phyloP scores from a whole-genome alignment of 2,113 vertebrate genomes.

The Sula dactylatra region DNA sequence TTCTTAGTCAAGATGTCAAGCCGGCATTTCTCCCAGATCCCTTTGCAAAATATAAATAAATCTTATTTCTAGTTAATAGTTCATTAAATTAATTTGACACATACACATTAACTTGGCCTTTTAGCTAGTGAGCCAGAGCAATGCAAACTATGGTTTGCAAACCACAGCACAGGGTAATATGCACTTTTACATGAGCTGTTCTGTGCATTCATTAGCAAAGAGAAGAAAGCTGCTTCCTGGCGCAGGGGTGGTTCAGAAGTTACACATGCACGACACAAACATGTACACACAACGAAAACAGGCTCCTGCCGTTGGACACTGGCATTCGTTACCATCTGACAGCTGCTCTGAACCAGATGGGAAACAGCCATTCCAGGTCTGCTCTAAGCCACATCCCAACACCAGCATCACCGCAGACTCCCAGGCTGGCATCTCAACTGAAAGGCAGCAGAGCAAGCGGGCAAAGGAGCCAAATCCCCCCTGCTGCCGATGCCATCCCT shows the following conservation, averaged over 20 bases:
- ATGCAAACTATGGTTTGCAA: neutral
- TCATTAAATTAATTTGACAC: neutral
- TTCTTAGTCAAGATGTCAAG: neutral
- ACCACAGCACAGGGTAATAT: neutral
- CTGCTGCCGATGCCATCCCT: neutral
- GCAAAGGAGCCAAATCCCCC: neutral
- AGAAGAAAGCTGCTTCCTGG: neutral
- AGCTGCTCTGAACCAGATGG: constrained; percentile 60
- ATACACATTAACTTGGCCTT: neutral
- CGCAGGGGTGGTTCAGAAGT: neutral
- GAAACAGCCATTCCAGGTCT: constrained; percentile 22
- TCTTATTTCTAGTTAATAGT: neutral
- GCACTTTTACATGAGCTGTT: rapidly evolving
- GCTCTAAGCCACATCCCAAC: constrained; percentile 28
- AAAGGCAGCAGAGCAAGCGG: rapidly evolving
- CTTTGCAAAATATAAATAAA: neutral
- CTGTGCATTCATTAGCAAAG: neutral
- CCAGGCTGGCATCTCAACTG: neutral
- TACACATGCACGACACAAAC: neutral
- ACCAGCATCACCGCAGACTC: neutral
- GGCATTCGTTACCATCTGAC: neutral
- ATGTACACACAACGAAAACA: neutral
- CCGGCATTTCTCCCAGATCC: neutral
- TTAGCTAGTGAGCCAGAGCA: neutral
- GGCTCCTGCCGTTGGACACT: neutral